These are phyloP conservation scores for Galaxias olidus DNA, from an alignment of 2,797 vertebrate species.

Conservation along the genomic window DNA sequence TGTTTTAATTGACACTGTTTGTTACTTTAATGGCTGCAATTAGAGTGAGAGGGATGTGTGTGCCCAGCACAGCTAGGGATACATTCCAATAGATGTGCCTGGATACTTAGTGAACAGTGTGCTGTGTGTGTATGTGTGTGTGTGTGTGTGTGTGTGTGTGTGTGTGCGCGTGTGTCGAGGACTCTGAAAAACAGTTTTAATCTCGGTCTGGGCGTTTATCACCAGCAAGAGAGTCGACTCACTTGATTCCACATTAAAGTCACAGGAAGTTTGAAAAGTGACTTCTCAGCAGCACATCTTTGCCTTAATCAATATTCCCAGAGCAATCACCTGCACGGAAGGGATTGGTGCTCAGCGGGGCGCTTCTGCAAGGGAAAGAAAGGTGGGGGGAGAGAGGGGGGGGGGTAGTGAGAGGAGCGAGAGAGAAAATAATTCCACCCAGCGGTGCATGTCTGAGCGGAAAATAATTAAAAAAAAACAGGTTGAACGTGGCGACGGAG, in stretches of 20 bases:
- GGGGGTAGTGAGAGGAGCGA: not conserved
- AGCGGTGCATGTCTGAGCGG: not conserved
- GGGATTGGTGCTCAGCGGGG: constrained; percentile 70
- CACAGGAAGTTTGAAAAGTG: constrained; percentile 67
- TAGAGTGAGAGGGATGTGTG: constrained; percentile 52
- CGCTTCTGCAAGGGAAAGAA: constrained; percentile 54
- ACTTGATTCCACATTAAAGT: constrained; percentile 64
- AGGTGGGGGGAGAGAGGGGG: constrained; percentile 35
- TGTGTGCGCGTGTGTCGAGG: not conserved
- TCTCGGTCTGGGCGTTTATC: constrained; percentile 49
- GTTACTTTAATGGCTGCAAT: constrained; percentile 68
- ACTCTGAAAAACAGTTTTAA: constrained; percentile 31
- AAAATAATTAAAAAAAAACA: not conserved
- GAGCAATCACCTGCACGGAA: constrained; percentile 75
- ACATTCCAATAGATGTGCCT: constrained; percentile 30
- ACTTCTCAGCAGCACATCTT: constrained; percentile 69
- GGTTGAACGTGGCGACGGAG: not conserved
- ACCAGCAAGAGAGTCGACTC: constrained; percentile 28
- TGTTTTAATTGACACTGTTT: constrained; percentile 60
- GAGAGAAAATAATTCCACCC: not conserved
- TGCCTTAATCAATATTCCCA: constrained; percentile 78
- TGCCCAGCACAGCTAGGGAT: constrained; percentile 30
- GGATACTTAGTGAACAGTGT: constrained; percentile 16
- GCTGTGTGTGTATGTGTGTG: constrained; percentile 3
- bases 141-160: constrained; percentile 13